Base-by-base conservation (phyloP, 2,113 vertebrate genomes). In the Myotis brandtii region DNA sequence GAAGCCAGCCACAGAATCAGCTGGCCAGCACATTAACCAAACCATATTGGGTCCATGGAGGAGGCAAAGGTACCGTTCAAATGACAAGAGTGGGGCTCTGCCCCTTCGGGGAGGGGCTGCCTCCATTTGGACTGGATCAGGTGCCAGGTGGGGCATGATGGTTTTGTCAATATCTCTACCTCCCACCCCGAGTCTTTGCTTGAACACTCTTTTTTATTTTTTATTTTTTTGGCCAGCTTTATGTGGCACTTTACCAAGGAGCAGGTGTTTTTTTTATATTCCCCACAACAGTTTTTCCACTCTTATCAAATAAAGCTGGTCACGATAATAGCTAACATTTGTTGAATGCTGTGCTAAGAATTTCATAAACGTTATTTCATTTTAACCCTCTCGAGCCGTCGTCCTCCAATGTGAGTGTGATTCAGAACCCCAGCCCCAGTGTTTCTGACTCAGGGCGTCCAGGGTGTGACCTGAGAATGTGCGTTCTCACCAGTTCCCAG, bases 281-380 rank as follows among this genome's bases (percentile, higher is more conserved):
- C 56, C 69, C 50, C 81, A 66, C 69, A 62, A 95, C 2, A n/a
- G 73, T 77, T 64, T 84, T 85, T 59, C 56, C 30, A 34, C 48
- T 87, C 76, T 76, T 94, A 89, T 88, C 73, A 93, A 82, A 92
- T 75, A 80, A 91, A 95, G 80, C 90, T 56, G 56, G 83, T 81
- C 66, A 59, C 75, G 84, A 94, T 64, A 94, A 86, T 52, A 93
- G 30, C 50, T 40, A 77, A 77, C 66, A 88, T 80, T 88, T 86
- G 93, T 81, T 72, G 32, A 95, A 95, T 30, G 23, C 43, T 34
- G 27, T 67, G 80, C 70, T 20, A 20, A 92, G 87, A 95, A 67
- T 87, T 91, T 70, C 66, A 64, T 72, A 92, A 83, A 54, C 32
- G 59, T 67, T 77, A 37, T 93, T 96, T 82, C 54, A 48, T 59